A percentile compares a stretch with the other conserved stretches of the same genome.
These are phyloP conservation scores for Indicator maculatus DNA, from an alignment of 2,113 vertebrate species.

Conservation along the genomic window DNA sequence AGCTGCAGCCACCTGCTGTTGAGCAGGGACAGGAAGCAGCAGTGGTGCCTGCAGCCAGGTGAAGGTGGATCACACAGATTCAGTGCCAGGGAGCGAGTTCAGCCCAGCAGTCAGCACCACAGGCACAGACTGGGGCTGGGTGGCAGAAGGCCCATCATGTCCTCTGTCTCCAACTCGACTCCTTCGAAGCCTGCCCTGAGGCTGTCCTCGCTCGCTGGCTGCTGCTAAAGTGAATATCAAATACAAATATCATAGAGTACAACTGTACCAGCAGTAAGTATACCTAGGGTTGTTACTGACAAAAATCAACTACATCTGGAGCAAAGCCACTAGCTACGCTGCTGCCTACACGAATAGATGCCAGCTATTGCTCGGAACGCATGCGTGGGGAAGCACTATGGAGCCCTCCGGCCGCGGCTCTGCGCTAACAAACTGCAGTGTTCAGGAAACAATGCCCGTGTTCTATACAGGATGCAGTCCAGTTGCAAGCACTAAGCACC, in stretches of 20 bases:
- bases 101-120: too few species aligned
- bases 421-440: constrained; percentile 86
- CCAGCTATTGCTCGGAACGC: constrained; percentile 95
- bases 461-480: constrained; percentile 75
- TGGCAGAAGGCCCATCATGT: too few species aligned
- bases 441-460: constrained; percentile 82
- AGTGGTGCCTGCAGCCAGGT: constrained; percentile 64
- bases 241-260: constrained; percentile 89
- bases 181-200: constrained; percentile 83
- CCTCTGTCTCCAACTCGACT: constrained; percentile 38
- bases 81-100: constrained; percentile 5
- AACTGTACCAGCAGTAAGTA: constrained; percentile 99
- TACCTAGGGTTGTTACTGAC: constrained; percentile 91
- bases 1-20: constrained; percentile 73
- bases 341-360: constrained; percentile 97
- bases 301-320: constrained; percentile 88
- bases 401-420: constrained; percentile 82
- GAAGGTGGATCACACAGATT: constrained; percentile 47
- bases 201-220: constrained; percentile 78
- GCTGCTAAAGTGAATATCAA: constrained; percentile 81
- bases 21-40: constrained; percentile 50
- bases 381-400: constrained; percentile 87
- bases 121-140: too few species aligned
- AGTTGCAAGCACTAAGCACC: constrained; percentile 81
- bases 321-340: constrained; percentile 87